Evolutionary conservation across 2,113 vertebrate genomes (phyloP).

Genomic region (Pomatostomus ruficeps): DNA sequence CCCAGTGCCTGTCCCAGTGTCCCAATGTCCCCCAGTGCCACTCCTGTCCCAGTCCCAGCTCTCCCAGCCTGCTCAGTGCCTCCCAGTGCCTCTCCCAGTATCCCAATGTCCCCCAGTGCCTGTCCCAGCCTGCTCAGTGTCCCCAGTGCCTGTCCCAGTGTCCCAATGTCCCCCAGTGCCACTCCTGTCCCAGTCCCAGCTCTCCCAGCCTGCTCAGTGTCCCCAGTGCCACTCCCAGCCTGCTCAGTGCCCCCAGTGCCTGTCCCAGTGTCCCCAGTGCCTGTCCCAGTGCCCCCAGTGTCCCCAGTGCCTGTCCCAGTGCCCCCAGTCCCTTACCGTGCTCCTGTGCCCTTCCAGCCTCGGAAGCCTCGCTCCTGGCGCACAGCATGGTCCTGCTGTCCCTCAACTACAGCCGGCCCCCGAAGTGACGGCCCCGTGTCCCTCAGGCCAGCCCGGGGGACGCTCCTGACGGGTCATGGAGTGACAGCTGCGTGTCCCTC

Average conservation of each 20-base stretch:
- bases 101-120: background rate
- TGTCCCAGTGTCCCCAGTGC: too few species aligned
- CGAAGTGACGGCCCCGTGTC: slow-evolving; percentile 24
- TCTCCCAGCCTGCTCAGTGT: background rate
- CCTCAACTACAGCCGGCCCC: slow-evolving; percentile 69
- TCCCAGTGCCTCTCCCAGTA: background rate
- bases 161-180: too few species aligned
- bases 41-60: background rate
- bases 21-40: too few species aligned
- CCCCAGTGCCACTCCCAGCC: background rate
- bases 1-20: background rate
- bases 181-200: background rate
- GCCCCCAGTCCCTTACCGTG: background rate
- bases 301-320: background rate
- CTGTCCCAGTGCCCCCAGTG: background rate
- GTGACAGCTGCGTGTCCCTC: background rate
- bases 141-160: background rate
- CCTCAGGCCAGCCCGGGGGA: too few species aligned
- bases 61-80: background rate
- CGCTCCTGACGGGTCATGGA: fast-evolving
- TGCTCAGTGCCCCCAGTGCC: background rate
- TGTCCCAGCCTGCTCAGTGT: background rate
- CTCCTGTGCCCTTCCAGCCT: slow-evolving; percentile 67
- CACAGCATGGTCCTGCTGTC: slow-evolving; percentile 90
- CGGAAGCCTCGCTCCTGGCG: slow-evolving; percentile 84